Base-by-base conservation (phyloP, 2,797 vertebrate species). In the Spheniscus humboldti region DNA sequence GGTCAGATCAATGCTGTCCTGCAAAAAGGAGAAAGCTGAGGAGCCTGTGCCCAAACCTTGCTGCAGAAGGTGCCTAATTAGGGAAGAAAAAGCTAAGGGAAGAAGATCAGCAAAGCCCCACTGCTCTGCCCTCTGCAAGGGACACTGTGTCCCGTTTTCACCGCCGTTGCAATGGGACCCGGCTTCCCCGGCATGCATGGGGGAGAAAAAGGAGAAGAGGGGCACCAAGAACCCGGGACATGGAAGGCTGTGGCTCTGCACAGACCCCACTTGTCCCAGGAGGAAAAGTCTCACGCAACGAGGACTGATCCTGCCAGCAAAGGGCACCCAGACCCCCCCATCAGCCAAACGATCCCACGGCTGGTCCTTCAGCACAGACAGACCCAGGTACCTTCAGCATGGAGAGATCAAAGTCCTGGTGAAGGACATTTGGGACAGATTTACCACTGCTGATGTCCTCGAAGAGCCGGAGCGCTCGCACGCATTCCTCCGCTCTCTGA, bases 401-500 rank as follows among this genome's bases (percentile, higher is more conserved):
- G 3, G 80, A 91, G 86, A 98, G 97, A 31, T 98, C 96, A 41
- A 98, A 97, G 57, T 92, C 96, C 2, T 87, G 95, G 33, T 53
- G 95, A 5, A 98, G 90, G 92, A 96, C 4, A 19, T 97, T 98
- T 1, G 31, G 63, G 48, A 95, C 47, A 0, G 66, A 13, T 31
- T 50, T 72, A 24, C 98, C 98, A 0, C 55, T n/a, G 23, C 93
- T 53, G 60, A 97, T 81, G n/a, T 95, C 96, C 50, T 81, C 63
- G 37, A 98, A 93, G 83, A 98, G 93, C 67, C 13, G 94, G 76
- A 98, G 92, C 0, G 88, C 97, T 45, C 63, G 96, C 17, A 91
- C 27, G 4, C 98, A 98, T 24, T 98, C 98, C 15, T 62, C 95
- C 0, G 88, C 98, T 86, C 98, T 95, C 78, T 97, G 98, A 73